Evolutionary conservation across 2,113 vertebrate species (phyloP).

Genomic region (Psittacula cyanocephala): DNA sequence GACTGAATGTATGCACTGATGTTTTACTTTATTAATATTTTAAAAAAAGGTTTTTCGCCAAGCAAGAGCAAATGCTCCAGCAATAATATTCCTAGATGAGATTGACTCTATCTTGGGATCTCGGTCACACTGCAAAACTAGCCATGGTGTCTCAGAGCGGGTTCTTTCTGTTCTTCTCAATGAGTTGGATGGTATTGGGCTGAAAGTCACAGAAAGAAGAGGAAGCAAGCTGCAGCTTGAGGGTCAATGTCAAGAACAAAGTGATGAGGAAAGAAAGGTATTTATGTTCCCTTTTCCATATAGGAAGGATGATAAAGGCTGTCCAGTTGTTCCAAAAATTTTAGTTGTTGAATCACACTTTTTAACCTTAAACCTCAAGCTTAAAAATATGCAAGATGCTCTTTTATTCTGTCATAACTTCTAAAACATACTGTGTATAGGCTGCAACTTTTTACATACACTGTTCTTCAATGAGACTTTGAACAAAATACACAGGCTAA

Average conservation of each 20-base stretch:
- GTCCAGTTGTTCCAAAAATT: background rate
- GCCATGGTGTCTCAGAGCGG: slow-evolving; percentile 80
- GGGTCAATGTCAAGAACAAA: slow-evolving; percentile 67
- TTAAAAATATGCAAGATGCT: background rate
- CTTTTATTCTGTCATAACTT: background rate
- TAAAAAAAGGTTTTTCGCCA: slow-evolving; percentile 85
- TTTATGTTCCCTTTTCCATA: background rate
- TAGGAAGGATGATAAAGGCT: background rate
- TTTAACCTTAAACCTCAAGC: background rate
- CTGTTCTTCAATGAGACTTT: background rate
- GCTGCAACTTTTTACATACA: background rate
- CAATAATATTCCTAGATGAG: slow-evolving; percentile 95
- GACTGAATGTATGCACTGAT: background rate
- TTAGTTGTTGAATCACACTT: background rate
- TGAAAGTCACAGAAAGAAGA: slow-evolving; percentile 86
- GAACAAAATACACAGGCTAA: background rate
- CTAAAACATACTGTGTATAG: background rate
- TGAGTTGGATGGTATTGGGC: slow-evolving; percentile 92
- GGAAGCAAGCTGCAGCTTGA: slow-evolving; percentile 69
- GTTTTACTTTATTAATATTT: background rate
- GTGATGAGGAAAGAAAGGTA: slow-evolving; percentile 70
- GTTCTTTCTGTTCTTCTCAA: slow-evolving; percentile 93
- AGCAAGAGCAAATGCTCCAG: slow-evolving; percentile 89
- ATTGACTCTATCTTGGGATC: slow-evolving; percentile 91
- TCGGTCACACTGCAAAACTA: slow-evolving; percentile 67